phyloP scores from a whole-genome alignment of 2,888 invertebrate species.

The Orgyia antiqua region DNA sequence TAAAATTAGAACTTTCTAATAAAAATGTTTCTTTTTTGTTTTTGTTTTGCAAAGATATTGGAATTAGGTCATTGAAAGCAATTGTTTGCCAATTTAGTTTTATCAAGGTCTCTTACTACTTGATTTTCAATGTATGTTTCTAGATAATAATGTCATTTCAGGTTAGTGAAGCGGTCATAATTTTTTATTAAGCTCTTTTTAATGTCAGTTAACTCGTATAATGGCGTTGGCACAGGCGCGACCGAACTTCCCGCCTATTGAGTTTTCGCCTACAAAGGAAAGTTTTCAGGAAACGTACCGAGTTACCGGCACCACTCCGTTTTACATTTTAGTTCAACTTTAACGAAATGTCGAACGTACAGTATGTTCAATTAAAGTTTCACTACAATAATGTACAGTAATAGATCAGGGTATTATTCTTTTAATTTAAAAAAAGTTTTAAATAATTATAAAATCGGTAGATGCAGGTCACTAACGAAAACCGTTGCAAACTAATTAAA shows the following conservation, averaged over 20 bases:
- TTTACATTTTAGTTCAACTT: constrained; percentile 60
- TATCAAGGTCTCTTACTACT: too few species aligned
- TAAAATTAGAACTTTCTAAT: constrained; percentile 14
- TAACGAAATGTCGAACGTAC: constrained; percentile 49
- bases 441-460: constrained; percentile 47
- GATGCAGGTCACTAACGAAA: constrained; percentile 64
- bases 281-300: constrained; percentile 67
- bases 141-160: too few species aligned
- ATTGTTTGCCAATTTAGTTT: background rate
- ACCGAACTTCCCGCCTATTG: constrained; percentile 62
- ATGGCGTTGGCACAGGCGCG: constrained; percentile 36
- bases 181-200: constrained; percentile 38
- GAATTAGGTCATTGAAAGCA: background rate
- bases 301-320: constrained; percentile 49
- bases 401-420: constrained; percentile 5
- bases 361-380: constrained; percentile 51
- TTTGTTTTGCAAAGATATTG: too few species aligned
- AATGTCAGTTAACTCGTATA: constrained; percentile 42
- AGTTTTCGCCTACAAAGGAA: constrained; percentile 68
- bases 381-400: constrained; percentile 10
- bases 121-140: too few species aligned
- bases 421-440: constrained; percentile 14
- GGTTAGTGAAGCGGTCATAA: constrained; percentile 4
- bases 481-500: constrained; percentile 76
- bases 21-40: background rate